phyloP scores from a whole-genome alignment of 2,888 invertebrate species.

The Phortica magna region DNA sequence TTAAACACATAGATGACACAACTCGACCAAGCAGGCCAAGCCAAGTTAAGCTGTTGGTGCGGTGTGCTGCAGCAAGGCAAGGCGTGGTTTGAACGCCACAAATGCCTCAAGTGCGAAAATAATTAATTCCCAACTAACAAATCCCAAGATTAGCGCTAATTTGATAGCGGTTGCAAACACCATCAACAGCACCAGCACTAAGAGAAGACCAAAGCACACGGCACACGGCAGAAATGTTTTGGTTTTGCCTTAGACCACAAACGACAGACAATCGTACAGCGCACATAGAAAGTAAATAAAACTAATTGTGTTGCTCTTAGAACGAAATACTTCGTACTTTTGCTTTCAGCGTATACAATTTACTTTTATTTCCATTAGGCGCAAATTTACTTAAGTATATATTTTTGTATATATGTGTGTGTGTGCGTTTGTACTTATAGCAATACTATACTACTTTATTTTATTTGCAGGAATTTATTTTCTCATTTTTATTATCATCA shows the following conservation, averaged over 20 bases:
- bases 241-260: conserved; percentile 7
- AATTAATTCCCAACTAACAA: conserved; percentile 61
- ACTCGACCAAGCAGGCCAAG: too few species aligned
- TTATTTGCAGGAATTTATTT: conserved; percentile 76
- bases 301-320: conserved; percentile 32
- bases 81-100: too few species aligned
- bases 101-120: conserved; percentile 56
- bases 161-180: conserved; percentile 42
- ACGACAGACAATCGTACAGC: neutral
- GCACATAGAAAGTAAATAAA: conserved; percentile 25
- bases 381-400: neutral
- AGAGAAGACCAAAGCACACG: neutral
- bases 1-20: neutral
- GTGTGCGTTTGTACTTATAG: conserved; percentile 6
- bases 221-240: neutral
- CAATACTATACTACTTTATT: conserved; percentile 36
- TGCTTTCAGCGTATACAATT: too few species aligned
- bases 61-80: too few species aligned
- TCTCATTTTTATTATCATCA: conserved; percentile 78
- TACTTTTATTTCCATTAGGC: too few species aligned
- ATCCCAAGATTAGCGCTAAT: conserved; percentile 56
- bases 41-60: too few species aligned
- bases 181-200: neutral
- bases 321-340: too few species aligned
- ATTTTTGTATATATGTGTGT: neutral